Evolutionary conservation across 2,113 vertebrate genomes (phyloP).

Genomic region (Paedocypris sp.): DNA sequence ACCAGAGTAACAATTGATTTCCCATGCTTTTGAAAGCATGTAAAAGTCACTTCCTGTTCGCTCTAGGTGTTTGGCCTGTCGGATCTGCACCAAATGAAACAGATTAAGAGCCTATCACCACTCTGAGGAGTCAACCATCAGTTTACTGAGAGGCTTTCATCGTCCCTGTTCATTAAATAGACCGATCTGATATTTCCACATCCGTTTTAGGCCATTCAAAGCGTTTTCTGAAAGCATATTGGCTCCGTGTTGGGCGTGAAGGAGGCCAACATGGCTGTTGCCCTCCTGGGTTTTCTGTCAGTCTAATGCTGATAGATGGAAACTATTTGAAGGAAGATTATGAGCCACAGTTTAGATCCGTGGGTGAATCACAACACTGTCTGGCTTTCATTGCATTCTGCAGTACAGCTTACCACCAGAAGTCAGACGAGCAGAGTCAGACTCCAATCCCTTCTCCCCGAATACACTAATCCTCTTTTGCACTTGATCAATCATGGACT

Average conservation of each 20-base stretch:
- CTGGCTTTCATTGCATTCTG: constrained; percentile 19
- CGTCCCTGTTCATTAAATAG: constrained; percentile 36
- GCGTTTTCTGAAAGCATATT: not conserved
- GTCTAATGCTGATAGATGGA: constrained; percentile 34
- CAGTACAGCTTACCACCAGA: not conserved
- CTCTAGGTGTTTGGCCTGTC: constrained; percentile 16
- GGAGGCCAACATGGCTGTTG: not conserved
- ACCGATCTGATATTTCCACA: constrained; percentile 22
- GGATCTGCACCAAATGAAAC: constrained; percentile 17
- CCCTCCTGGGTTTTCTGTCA: constrained; percentile 33
- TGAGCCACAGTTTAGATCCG: constrained; percentile 21
- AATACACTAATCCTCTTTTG: constrained; percentile 28
- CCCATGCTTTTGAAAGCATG: constrained; percentile 25
- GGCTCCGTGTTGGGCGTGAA: not conserved
- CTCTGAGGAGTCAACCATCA: constrained; percentile 24
- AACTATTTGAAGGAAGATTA: constrained; percentile 33
- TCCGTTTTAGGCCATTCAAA: constrained; percentile 31
- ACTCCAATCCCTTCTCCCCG: constrained; percentile 11
- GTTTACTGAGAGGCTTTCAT: constrained; percentile 21
- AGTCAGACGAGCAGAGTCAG: not conserved
- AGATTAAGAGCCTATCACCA: constrained; percentile 30
- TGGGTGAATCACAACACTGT: constrained; percentile 22
- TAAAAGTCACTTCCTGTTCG: not conserved
- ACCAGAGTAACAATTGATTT: constrained; percentile 20
- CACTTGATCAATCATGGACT: constrained; percentile 29